Conservation (phyloP, 2,113 vertebrate species). For the Onychostoma macrolepis region DNA sequence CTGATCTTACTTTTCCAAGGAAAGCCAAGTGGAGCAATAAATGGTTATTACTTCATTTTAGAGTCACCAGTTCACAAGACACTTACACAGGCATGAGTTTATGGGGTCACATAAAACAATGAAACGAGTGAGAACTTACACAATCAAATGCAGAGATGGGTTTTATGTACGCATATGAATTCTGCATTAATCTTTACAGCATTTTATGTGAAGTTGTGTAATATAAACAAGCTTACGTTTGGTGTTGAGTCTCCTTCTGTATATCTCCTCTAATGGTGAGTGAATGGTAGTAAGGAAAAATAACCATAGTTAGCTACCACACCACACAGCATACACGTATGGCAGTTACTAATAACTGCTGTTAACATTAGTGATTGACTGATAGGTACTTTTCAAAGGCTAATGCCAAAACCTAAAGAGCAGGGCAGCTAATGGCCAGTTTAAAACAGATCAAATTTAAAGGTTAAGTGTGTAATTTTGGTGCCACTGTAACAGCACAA, state of each 20-base stretch:
- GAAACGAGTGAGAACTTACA: not conserved
- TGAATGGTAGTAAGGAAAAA: conserved; percentile 70
- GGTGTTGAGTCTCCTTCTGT: conserved; percentile 85
- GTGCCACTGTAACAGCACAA: not conserved
- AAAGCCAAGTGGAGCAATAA: not conserved
- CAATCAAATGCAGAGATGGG: not conserved
- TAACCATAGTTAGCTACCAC: conserved; percentile 68
- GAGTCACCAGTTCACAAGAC: not conserved
- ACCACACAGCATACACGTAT: conserved; percentile 40
- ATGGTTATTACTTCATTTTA: not conserved
- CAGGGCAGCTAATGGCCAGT: not conserved
- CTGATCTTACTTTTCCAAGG: not conserved
- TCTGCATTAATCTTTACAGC: not conserved
- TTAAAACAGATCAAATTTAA: not conserved
- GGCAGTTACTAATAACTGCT: not conserved
- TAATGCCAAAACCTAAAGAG: not conserved
- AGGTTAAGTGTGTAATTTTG: not conserved
- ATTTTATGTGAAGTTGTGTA: not conserved
- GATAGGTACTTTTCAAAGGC: not conserved
- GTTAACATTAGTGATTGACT: not conserved
- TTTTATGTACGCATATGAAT: conserved; percentile 10
- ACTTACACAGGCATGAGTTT: not conserved
- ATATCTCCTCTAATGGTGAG: conserved; percentile 79
- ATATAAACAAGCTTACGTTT: conserved; percentile 78
- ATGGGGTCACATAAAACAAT: conserved; percentile 8